phyloP scores from a whole-genome alignment of 92 coral and sea anemone genomes.

The Siderastrea siderea region DNA sequence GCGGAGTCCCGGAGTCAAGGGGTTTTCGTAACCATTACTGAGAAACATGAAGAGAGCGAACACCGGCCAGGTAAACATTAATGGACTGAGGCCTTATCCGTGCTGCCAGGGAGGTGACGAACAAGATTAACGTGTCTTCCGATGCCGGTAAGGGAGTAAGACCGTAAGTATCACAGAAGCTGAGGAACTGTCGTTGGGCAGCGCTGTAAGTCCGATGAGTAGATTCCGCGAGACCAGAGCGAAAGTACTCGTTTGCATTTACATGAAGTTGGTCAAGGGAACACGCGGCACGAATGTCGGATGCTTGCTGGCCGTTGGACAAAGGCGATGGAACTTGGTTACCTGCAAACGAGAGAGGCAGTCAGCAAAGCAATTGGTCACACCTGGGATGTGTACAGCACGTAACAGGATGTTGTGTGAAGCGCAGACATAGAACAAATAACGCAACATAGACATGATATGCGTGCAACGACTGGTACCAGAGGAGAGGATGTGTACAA shows the following conservation, averaged over 20 bases:
- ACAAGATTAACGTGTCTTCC: no score
- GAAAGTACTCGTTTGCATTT: no score
- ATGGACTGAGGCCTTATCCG: conserved; percentile 15
- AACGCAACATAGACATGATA: conserved; percentile 55
- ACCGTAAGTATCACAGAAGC: no score
- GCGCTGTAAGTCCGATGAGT: no score
- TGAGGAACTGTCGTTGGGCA: no score
- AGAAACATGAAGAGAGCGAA: neutral
- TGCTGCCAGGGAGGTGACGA: neutral
- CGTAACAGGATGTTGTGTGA: conserved; percentile 27
- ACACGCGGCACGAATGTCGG: no score
- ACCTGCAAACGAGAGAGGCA: conserved; percentile 19
- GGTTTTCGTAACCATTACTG: conserved; percentile 8
- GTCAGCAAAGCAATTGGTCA: conserved; percentile 19
- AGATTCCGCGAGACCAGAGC: no score
- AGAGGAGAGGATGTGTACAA: conserved; percentile 19
- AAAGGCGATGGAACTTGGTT: conserved; percentile 10
- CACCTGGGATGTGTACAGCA: conserved; percentile 2
- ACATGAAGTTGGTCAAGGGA: no score
- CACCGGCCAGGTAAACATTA: conserved; percentile 22
- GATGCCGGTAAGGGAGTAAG: no score
- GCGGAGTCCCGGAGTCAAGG: neutral
- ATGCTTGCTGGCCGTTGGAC: conserved; percentile 3
- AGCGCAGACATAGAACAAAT: conserved; percentile 52
- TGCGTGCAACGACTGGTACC: conserved; percentile 45